Evolutionary conservation across 2,113 vertebrate species (phyloP).

Genomic region (Ailurus styani): DNA sequence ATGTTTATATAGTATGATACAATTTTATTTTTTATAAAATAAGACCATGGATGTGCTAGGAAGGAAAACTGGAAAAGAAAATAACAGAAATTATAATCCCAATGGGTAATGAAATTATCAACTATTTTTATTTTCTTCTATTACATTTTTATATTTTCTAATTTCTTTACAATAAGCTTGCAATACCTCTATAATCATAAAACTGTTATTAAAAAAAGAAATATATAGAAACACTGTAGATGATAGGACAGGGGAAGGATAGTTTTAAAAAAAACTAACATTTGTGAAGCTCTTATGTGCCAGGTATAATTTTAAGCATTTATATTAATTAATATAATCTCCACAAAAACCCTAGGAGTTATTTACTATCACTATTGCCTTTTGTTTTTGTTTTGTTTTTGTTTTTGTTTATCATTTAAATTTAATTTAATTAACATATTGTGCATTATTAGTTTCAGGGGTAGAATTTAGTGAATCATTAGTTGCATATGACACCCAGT

Average conservation of each 20-base stretch:
- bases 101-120: background rate
- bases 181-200: background rate
- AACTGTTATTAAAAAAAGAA: background rate
- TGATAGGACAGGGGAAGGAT: background rate
- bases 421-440: background rate
- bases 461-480: background rate
- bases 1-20: background rate
- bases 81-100: background rate
- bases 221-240: background rate
- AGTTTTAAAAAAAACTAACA: background rate
- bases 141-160: background rate
- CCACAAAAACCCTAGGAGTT: background rate
- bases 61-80: background rate
- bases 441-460: background rate
- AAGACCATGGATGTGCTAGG: background rate
- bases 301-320: background rate
- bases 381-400: background rate
- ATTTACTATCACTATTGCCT: background rate
- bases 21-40: background rate
- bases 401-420: background rate
- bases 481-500: background rate
- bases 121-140: background rate
- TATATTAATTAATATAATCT: background rate
- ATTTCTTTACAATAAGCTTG: background rate
- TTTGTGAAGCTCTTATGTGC: background rate